Conservation (phyloP, 53 echinoderm and acorn worm genomes). For the Zoroaster sp. region DNA sequence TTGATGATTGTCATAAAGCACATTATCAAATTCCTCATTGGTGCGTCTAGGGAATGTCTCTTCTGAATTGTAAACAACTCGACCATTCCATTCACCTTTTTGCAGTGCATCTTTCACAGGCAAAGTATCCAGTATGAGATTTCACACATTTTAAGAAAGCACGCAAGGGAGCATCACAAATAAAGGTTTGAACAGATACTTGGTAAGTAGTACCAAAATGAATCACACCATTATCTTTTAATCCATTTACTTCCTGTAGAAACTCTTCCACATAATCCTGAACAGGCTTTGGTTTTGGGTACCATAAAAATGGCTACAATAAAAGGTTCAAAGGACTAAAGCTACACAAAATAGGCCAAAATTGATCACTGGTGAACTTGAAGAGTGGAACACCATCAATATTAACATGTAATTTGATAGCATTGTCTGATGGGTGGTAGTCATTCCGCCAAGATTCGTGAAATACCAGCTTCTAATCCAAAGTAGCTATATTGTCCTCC, state of each 20-base stretch:
- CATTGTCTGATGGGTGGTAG: neutral
- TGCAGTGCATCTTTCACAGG: constrained; percentile 27
- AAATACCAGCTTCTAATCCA: constrained; percentile 14
- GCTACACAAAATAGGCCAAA: constrained; percentile 13
- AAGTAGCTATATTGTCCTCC: constrained; percentile 39
- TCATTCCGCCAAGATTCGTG: constrained; percentile 9
- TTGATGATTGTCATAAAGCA: constrained; percentile 27
- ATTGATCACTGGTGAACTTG: constrained; percentile 18
- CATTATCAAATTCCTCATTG: constrained; percentile 7
- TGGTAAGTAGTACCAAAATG: neutral
- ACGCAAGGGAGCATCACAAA: constrained; percentile 11
- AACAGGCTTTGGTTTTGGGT: constrained; percentile 13
- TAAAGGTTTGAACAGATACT: neutral
- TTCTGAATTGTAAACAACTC: neutral
- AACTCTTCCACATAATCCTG: constrained; percentile 9
- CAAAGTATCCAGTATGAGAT: constrained; percentile 15
- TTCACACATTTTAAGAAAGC: constrained; percentile 15
- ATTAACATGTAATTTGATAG: constrained; percentile 13
- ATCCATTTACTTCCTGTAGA: neutral
- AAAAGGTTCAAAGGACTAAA: constrained; percentile 17
- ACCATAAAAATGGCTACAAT: constrained; percentile 26
- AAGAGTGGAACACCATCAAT: constrained; percentile 22
- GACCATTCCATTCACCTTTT: neutral
- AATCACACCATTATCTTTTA: constrained; percentile 10
- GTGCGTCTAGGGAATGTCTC: neutral